phyloP scores from a whole-genome alignment of 2,797 vertebrate genomes.

The Diceros bicornis region DNA sequence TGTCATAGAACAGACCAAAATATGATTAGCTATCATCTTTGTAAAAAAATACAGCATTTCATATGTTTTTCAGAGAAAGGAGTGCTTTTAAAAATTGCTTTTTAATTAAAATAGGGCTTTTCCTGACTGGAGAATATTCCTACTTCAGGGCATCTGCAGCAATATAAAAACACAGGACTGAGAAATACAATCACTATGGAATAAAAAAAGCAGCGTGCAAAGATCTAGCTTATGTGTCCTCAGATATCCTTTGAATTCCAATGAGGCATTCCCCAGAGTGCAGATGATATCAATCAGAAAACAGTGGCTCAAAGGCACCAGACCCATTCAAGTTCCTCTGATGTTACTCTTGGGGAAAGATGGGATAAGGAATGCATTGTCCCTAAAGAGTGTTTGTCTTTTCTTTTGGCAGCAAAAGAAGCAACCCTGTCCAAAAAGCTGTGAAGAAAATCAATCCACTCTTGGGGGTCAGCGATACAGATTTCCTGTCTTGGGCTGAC shows the following conservation, averaged over 20 bases:
- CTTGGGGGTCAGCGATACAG: not conserved
- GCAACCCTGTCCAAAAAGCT: not conserved
- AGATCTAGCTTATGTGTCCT: not conserved
- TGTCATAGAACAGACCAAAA: conserved; percentile 17
- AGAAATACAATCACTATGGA: not conserved
- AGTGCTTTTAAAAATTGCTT: not conserved
- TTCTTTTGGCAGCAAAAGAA: not conserved
- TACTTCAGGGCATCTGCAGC: not conserved
- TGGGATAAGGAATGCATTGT: not conserved
- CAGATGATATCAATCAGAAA: not conserved
- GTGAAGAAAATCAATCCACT: not conserved
- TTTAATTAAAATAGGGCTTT: conserved; percentile 5
- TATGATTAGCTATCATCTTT: conserved; percentile 25
- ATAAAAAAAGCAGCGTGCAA: not conserved
- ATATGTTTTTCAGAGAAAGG: not conserved
- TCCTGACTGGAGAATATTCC: not conserved
- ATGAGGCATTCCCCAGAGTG: not conserved
- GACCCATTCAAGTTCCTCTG: not conserved
- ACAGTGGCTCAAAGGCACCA: not conserved
- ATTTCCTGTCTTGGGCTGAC: not conserved
- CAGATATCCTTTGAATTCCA: not conserved
- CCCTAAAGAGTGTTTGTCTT: conserved; percentile 7
- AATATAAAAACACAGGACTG: not conserved
- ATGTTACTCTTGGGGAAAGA: not conserved
- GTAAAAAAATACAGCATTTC: not conserved